Base-by-base conservation (phyloP, 2,888 invertebrate genomes). In the Rotaria socialis region DNA sequence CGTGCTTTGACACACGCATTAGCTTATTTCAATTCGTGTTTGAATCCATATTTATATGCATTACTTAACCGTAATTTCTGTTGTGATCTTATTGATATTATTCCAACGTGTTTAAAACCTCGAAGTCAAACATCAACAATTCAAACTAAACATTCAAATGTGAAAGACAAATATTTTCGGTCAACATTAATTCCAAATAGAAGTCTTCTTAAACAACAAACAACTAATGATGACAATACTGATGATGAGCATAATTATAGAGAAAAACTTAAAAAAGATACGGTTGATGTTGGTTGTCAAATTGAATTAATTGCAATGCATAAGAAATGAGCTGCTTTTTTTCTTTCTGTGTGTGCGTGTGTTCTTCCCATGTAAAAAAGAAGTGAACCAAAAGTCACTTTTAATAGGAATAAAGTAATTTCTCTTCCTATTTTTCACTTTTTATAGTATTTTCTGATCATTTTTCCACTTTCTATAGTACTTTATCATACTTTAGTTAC, bases 31-130 rank as follows among this genome's bases (percentile, higher is more conserved):
- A 86, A 85, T 24, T 85, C 86, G 8, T 85, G 85, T 56, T 85
- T 86, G 7, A 86, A 86, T 85, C 86, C 86, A 19, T 86, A 85
- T 58, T 80, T 86, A 50, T 86, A 86, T 75, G 86, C 86, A 14
- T 85, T 86, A 60, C 85, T 80, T 19, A 86, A 86, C 58, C 85
- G 85, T 24, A 86, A 86, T 84, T 86, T 86, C 47, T 74, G 86
- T 80, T 8, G 5, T 47, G 80, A 80, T 80, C 47, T 80, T n/a
- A n/a, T 80, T 5, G 47, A n/a, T 80, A n/a, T 80, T 1, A 80
- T 80, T 0, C 80, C 80, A 80, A 7, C 80, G n/a, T 24, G 8
- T 22, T 80, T 24, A 10, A 1, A 0, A 5, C 47, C n/a, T 47
- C 16, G 19, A 6, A 67, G 14, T 14, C 27, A 41, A 19, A 6